Percentiles rank a stretch among this genome's conserved stretches.
phyloP scores from a whole-genome alignment of 2,797 vertebrate genomes.

The Darevskia nairensis region DNA sequence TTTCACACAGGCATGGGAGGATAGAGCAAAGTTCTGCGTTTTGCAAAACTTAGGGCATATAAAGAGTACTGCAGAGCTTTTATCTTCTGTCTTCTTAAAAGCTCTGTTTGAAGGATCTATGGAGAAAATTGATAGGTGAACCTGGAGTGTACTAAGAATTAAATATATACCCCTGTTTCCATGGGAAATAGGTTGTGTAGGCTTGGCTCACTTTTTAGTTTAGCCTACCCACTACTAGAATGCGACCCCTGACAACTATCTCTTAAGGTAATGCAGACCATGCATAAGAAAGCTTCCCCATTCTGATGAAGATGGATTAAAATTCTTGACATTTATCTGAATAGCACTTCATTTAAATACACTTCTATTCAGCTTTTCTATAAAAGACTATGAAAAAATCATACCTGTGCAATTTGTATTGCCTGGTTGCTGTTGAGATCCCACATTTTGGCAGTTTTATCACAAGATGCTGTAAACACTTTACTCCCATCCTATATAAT shows the following conservation, averaged over 20 bases:
- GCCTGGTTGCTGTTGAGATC: slow-evolving; percentile 99
- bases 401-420: slow-evolving; percentile 97
- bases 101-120: no score
- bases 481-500: slow-evolving; percentile 93
- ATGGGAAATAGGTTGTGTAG: background rate
- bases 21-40: no score
- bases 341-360: background rate
- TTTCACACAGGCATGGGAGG: background rate
- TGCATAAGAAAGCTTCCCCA: background rate
- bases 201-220: background rate
- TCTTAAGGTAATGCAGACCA: background rate
- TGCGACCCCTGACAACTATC: background rate
- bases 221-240: background rate
- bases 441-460: slow-evolving; percentile 99
- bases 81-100: no score
- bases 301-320: background rate
- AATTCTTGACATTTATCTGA: background rate
- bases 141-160: background rate
- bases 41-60: no score
- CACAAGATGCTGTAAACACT: slow-evolving; percentile 98
- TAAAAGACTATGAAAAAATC: background rate
- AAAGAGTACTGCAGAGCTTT: no score
- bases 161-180: background rate
- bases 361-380: no score
- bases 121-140: no score